These are phyloP conservation scores for Branchellion lobata DNA, from an alignment of 2,888 invertebrate species.

Conservation along the genomic window DNA sequence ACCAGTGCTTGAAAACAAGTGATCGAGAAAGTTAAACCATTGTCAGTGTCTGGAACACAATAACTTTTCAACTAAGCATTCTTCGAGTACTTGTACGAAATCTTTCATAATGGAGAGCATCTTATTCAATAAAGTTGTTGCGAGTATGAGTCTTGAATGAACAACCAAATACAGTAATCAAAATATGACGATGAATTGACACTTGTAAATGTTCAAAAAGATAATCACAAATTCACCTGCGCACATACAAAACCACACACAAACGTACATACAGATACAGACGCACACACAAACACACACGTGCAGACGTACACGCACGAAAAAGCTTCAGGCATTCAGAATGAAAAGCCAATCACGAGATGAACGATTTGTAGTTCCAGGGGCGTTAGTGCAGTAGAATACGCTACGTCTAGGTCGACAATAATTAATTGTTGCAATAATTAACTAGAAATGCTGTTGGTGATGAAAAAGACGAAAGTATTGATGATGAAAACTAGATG, in stretches of 20 bases:
- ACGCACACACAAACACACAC: constrained; percentile 12
- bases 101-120: no score
- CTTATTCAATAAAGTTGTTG: no score
- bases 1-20: no score
- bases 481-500: neutral
- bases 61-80: no score
- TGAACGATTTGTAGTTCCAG: neutral
- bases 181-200: no score
- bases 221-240: neutral
- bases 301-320: neutral
- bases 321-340: neutral
- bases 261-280: neutral
- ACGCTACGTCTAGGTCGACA: neutral
- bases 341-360: neutral
- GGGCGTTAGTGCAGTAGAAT: neutral
- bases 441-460: neutral
- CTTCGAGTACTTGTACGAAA: no score
- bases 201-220: no score
- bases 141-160: no score
- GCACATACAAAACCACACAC: neutral
- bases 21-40: no score
- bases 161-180: no score
- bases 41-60: no score
- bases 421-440: neutral
- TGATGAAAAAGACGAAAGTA: neutral